These are phyloP conservation scores for Myrmecobius fasciatus DNA, from an alignment of 2,113 vertebrate genomes.

Conservation along the genomic window DNA sequence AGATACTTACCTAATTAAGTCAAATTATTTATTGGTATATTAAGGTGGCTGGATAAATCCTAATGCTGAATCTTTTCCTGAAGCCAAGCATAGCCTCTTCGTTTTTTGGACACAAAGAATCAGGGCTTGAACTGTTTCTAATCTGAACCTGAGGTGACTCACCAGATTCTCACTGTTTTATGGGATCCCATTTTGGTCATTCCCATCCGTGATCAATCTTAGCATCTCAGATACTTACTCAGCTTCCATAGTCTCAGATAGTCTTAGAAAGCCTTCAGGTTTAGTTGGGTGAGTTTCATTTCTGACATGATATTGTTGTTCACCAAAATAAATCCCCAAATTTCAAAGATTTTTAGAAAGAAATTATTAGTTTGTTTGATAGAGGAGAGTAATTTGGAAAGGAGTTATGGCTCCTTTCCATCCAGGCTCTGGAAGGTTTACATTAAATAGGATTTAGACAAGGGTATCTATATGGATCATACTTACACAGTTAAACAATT, in stretches of 20 bases:
- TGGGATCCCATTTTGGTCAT: neutral
- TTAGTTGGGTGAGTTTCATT: neutral
- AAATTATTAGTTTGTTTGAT: neutral
- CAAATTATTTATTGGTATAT: neutral
- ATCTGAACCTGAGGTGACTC: neutral
- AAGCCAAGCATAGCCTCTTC: neutral
- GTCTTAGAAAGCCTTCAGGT: neutral
- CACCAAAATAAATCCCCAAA: neutral
- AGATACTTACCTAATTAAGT: neutral
- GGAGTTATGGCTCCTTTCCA: neutral
- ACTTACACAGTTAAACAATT: neutral
- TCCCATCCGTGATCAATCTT: neutral
- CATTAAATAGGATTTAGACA: neutral
- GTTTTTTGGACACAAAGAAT: neutral
- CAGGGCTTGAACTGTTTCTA: neutral
- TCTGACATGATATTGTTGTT: neutral
- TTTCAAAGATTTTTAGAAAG: neutral
- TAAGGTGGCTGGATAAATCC: neutral
- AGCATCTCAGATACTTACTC: neutral
- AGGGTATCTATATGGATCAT: neutral
- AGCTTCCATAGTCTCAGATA: neutral
- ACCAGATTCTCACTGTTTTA: neutral
- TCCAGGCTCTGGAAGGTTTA: neutral
- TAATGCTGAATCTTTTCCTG: neutral
- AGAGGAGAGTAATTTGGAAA: neutral